Evolutionary conservation across 1,140 invertebrate genomes (phyloP).

Genomic region (Diorhabda carinulata): DNA sequence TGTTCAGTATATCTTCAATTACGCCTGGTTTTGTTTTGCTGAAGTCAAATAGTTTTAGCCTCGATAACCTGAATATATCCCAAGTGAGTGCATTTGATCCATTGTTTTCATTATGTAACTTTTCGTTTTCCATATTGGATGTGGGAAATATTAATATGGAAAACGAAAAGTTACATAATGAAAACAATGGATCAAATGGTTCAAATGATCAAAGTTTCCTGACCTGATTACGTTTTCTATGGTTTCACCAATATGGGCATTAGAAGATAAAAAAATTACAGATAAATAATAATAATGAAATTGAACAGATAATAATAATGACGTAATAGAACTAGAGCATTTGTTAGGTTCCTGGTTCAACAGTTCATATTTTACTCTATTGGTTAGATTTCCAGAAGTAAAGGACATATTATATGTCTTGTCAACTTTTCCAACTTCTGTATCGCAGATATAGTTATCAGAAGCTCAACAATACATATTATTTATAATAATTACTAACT

Average conservation of each 20-base stretch:
- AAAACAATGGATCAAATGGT: too few relatives aligned
- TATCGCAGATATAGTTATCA: background rate
- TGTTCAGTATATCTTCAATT: background rate
- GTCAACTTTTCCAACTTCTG: background rate
- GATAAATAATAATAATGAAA: too few relatives aligned
- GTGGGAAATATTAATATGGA: too few relatives aligned
- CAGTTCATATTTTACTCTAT: background rate
- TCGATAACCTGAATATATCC: background rate
- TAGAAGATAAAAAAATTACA: background rate
- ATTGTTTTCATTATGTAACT: too few relatives aligned
- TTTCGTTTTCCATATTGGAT: background rate
- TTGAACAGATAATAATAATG: too few relatives aligned
- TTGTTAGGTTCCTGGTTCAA: background rate
- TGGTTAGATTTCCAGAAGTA: background rate
- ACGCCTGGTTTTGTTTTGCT: background rate
- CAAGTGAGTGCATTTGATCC: background rate
- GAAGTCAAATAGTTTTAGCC: background rate
- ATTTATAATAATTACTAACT: background rate
- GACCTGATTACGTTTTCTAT: background rate
- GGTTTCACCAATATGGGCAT: background rate
- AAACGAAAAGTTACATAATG: too few relatives aligned
- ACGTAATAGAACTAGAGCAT: background rate
- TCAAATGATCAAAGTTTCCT: too few relatives aligned
- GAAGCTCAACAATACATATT: background rate
- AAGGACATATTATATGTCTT: background rate